phyloP scores from a whole-genome alignment of 2,888 invertebrate genomes.

The Andricus curvator region DNA sequence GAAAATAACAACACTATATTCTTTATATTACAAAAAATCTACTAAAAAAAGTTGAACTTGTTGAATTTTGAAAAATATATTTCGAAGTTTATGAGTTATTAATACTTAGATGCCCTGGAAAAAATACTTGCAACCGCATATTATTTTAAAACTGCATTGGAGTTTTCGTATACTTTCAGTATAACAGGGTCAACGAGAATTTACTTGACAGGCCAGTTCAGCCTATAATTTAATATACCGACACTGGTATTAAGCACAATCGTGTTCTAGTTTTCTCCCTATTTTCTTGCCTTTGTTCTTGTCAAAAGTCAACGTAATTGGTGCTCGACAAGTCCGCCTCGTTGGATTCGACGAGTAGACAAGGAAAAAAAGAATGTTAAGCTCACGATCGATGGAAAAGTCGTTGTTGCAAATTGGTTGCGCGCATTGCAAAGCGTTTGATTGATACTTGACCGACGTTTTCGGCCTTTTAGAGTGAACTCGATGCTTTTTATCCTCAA shows the following conservation, averaged over 20 bases:
- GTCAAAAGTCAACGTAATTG: slow-evolving; percentile 33
- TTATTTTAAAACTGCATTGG: too few species aligned
- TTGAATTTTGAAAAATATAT: not conserved
- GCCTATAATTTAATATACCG: slow-evolving; percentile 32
- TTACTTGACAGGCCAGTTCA: slow-evolving; percentile 16
- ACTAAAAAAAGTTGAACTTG: not conserved
- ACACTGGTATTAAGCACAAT: slow-evolving; percentile 26
- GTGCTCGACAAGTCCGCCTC: slow-evolving; percentile 14
- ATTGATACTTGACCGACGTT: slow-evolving; percentile 48
- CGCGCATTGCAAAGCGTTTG: slow-evolving; percentile 39
- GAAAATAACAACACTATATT: not conserved
- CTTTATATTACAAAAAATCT: not conserved
- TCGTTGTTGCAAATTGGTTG: slow-evolving; percentile 44
- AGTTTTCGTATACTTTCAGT: slow-evolving; percentile 5
- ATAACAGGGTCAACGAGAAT: slow-evolving; percentile 14
- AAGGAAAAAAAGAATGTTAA: slow-evolving; percentile 12
- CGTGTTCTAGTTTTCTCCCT: slow-evolving; percentile 16
- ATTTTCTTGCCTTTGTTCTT: slow-evolving; percentile 22
- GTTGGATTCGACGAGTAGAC: not conserved
- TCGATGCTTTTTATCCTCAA: slow-evolving; percentile 28
- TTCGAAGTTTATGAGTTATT: not conserved
- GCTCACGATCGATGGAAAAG: slow-evolving; percentile 38
- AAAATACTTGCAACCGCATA: not conserved
- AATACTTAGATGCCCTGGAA: not conserved
- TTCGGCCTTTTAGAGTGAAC: not conserved